A percentile compares a stretch with the other conserved stretches of the same genome.
phyloP scores from a whole-genome alignment of 35 echinoderm and acorn worm genomes.

The Hemicentrotus pulcherrimus region DNA sequence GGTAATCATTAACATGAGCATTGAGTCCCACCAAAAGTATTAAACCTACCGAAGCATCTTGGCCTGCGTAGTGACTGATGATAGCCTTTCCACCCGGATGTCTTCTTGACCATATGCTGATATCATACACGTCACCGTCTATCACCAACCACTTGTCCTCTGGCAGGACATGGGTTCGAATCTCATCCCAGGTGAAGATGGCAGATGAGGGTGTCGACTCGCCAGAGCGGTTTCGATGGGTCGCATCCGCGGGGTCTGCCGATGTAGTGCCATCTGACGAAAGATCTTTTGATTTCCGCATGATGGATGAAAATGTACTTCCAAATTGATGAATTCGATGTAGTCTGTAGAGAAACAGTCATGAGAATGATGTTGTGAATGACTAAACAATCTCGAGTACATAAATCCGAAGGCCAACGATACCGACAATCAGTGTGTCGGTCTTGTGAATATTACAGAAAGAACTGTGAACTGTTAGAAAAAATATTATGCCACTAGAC shows the following conservation, averaged over 20 bases:
- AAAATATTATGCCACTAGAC: no score
- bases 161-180: constrained; percentile 57
- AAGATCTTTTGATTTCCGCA: not conserved
- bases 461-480: no score
- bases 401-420: no score
- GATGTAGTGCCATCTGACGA: not conserved
- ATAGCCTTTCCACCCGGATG: constrained; percentile 90
- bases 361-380: no score
- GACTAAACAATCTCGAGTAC: no score
- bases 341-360: no score
- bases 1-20: no score
- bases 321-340: not conserved
- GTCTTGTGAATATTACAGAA: no score
- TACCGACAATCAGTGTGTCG: no score
- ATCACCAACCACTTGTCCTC: constrained; percentile 97
- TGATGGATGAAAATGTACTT: not conserved
- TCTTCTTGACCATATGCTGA: constrained; percentile 82
- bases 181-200: constrained; percentile 80
- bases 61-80: constrained; percentile 93
- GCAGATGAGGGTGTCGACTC: not conserved
- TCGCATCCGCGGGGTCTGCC: not conserved
- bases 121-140: constrained; percentile 84
- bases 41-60: constrained; percentile 90
- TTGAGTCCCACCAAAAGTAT: not conserved
- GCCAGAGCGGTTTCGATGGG: not conserved